Conservation (phyloP, 2,797 vertebrate species). For the Hybognathus amarus region DNA sequence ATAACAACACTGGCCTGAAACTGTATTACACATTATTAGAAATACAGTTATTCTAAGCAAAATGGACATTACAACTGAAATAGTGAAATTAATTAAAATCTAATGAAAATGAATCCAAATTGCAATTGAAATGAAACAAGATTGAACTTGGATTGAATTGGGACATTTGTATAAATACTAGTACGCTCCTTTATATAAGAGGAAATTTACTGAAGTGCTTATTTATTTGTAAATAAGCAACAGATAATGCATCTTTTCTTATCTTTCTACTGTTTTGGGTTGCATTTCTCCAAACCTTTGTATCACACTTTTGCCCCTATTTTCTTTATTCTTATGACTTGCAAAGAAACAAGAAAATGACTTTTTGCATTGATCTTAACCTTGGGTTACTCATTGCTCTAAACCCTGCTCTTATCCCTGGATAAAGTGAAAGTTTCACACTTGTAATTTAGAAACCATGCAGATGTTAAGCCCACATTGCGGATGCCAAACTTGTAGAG, state of each 20-base stretch:
- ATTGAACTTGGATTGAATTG: too few relatives aligned
- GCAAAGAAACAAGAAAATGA: background rate
- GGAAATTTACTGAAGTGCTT: constrained; percentile 19
- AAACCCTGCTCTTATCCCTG: background rate
- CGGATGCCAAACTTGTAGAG: background rate
- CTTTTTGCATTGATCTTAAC: background rate
- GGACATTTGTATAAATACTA: background rate
- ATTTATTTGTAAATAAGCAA: constrained; percentile 68
- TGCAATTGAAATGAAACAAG: background rate
- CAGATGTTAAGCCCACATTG: background rate
- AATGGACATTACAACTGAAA: background rate
- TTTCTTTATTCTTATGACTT: background rate
- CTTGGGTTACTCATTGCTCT: background rate
- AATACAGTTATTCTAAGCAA: background rate
- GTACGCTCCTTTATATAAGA: background rate
- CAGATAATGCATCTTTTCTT: constrained; percentile 27
- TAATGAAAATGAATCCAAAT: background rate
- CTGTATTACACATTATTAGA: background rate
- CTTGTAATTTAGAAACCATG: background rate
- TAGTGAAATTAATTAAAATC: background rate
- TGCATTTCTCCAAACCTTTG: constrained; percentile 26
- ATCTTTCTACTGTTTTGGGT: constrained; percentile 41
- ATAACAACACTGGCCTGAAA: background rate
- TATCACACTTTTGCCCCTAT: background rate
- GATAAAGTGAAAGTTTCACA: background rate